phyloP scores from a whole-genome alignment of 1,140 invertebrate species.

The Hyles vespertilio region DNA sequence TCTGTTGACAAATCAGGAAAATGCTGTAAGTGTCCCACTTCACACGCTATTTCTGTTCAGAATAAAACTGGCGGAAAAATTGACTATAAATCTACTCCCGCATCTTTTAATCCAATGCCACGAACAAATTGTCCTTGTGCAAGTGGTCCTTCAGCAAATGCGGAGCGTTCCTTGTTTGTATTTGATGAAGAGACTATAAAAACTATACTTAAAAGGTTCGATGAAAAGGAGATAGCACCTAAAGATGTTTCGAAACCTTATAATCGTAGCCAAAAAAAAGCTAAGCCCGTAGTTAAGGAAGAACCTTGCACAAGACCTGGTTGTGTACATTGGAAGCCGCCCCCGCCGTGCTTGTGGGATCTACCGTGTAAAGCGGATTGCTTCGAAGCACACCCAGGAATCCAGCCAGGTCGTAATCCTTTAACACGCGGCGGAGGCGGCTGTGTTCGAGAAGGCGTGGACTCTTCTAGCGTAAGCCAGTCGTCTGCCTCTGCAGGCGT shows the following conservation, averaged over 20 bases:
- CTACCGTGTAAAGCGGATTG: conserved; percentile 56
- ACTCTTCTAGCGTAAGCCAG: background rate
- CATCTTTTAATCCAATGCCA: background rate
- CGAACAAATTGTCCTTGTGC: conserved; percentile 16
- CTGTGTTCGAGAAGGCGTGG: conserved; percentile 1
- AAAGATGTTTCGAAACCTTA: conserved; percentile 19
- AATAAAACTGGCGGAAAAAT: background rate
- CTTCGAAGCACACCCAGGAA: conserved; percentile 44
- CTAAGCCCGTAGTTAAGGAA: conserved; percentile 30
- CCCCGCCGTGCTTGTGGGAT: conserved; percentile 52
- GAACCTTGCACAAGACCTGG: conserved; percentile 46
- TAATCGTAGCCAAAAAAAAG: conserved; percentile 24
- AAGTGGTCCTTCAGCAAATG: conserved; percentile 5
- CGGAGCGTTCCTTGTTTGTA: conserved; percentile 22
- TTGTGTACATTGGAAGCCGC: conserved; percentile 54
- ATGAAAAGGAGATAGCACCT: conserved; percentile 36
- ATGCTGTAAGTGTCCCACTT: conserved; percentile 53
- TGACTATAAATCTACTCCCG: background rate
- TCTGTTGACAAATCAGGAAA: conserved; percentile 35
- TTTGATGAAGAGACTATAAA: conserved; percentile 41
- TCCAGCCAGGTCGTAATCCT: conserved; percentile 39
- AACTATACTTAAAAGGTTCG: conserved; percentile 38
- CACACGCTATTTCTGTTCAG: conserved; percentile 6
- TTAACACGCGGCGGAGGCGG: conserved; percentile 25
- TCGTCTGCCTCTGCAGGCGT: background rate